A percentile compares a stretch with the other conserved stretches of the same genome.
Evolutionary conservation across 2,888 invertebrate genomes (phyloP).

Genomic region (Geotrupes spiniger): DNA sequence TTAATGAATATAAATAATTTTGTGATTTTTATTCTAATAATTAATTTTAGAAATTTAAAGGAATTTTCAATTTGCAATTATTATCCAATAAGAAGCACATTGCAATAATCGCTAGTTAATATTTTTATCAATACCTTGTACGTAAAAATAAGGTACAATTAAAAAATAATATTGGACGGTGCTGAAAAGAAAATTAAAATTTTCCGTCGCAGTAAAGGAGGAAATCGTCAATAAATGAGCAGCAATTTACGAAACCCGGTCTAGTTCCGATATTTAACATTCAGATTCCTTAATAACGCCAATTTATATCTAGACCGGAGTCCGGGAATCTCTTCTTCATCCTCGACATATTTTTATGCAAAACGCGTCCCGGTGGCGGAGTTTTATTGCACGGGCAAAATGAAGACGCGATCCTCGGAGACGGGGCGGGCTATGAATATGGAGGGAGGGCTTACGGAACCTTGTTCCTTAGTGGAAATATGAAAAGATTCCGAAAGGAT

Average conservation of each 20-base stretch:
- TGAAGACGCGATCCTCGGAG: constrained; percentile 44
- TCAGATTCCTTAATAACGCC: constrained; percentile 42
- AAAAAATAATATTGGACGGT: too few species aligned
- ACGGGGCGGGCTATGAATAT: constrained; percentile 38
- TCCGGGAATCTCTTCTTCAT: constrained; percentile 39
- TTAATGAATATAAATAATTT: too few species aligned
- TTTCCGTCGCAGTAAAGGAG: constrained; percentile 24
- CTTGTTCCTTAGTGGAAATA: constrained; percentile 32
- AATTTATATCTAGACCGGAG: constrained; percentile 43
- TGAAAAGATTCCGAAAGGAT: constrained; percentile 39
- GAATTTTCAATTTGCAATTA: too few species aligned
- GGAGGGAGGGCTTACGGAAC: constrained; percentile 36
- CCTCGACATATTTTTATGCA: constrained; percentile 49
- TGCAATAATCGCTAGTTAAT: too few species aligned
- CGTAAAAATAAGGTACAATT: too few species aligned
- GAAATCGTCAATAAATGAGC: constrained; percentile 37
- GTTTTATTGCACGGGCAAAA: constrained; percentile 48
- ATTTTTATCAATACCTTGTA: too few species aligned
- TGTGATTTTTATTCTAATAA: too few species aligned
- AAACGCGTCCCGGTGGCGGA: constrained; percentile 47
- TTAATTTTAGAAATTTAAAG: too few species aligned
- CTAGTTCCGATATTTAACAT: constrained; percentile 40
- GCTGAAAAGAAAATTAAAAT: constrained; percentile 8
- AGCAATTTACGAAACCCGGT: constrained; percentile 30
- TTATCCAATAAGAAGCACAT: too few species aligned